phyloP scores from a whole-genome alignment of 1,140 invertebrate genomes.

The Rhynchophorus ferrugineus region DNA sequence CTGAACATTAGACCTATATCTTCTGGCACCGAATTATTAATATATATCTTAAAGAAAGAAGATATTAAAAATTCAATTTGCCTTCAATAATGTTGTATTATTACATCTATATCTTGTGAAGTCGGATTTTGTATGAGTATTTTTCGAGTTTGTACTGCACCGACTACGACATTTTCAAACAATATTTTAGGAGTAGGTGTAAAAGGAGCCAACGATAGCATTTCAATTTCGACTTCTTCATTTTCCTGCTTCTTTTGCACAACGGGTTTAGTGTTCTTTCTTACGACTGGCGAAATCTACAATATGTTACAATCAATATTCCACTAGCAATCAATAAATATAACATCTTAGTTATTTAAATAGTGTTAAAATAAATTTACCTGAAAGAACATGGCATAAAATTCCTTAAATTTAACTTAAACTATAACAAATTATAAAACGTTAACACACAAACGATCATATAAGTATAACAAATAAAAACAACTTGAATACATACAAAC shows the following conservation, averaged over 20 bases:
- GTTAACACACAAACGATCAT: too few relatives aligned
- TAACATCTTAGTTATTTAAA: too few relatives aligned
- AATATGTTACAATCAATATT: too few relatives aligned
- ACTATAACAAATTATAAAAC: too few relatives aligned
- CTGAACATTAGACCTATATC: constrained; percentile 51
- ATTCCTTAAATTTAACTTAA: too few relatives aligned
- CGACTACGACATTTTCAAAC: constrained; percentile 55
- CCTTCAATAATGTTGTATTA: constrained; percentile 1
- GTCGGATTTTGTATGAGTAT: constrained; percentile 53
- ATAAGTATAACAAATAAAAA: too few relatives aligned
- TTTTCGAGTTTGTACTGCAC: constrained; percentile 43
- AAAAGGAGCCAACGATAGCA: constrained; percentile 52
- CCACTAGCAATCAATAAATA: too few relatives aligned
- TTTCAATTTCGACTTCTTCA: constrained; percentile 17
- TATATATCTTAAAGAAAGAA: constrained; percentile 47
- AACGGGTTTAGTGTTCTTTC: constrained; percentile 5
- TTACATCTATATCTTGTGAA: constrained; percentile 47
- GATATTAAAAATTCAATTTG: constrained; percentile 7
- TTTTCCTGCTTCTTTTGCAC: constrained; percentile 3
- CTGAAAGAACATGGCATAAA: too few relatives aligned
- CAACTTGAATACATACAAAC: too few relatives aligned
- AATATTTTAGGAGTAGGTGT: constrained; percentile 51
- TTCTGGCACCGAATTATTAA: constrained; percentile 49
- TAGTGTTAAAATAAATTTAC: too few relatives aligned
- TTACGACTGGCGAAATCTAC: constrained; percentile 17